A percentile compares a stretch with the other conserved stretches of the same genome.
These are phyloP conservation scores for Pogonognathellus flavescens DNA, from an alignment of 1,140 invertebrate species.

Conservation along the genomic window DNA sequence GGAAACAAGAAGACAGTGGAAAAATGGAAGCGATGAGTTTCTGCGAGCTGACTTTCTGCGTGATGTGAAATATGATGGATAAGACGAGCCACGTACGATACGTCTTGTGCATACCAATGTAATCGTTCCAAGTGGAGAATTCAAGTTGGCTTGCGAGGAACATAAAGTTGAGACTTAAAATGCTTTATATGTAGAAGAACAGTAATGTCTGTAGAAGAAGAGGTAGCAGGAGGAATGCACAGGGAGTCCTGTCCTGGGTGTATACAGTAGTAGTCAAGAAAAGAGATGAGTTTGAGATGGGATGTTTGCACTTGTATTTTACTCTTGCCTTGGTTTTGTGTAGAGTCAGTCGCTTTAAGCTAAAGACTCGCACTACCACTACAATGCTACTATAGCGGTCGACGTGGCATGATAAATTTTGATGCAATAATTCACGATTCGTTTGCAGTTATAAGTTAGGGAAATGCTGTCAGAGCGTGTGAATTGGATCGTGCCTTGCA, in stretches of 20 bases:
- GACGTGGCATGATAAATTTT: slow-evolving; percentile 52
- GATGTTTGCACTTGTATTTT: no score
- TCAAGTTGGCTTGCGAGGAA: not conserved
- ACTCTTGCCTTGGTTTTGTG: no score
- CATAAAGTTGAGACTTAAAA: no score
- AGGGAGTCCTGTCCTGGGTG: no score
- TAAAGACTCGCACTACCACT: slow-evolving; percentile 12
- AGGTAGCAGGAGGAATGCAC: no score
- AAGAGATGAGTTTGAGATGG: no score
- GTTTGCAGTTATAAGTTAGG: slow-evolving; percentile 50
- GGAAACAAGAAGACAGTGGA: slow-evolving; percentile 43
- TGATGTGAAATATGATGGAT: slow-evolving; percentile 50
- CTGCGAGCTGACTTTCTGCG: slow-evolving; percentile 39
- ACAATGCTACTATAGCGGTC: slow-evolving; percentile 12
- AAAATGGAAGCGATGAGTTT: slow-evolving; percentile 39
- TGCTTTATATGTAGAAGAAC: no score
- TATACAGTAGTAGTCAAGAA: no score
- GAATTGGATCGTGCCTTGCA: slow-evolving; percentile 51
- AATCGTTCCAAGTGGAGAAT: slow-evolving; percentile 30
- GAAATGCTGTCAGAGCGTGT: slow-evolving; percentile 51
- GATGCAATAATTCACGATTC: slow-evolving; percentile 56
- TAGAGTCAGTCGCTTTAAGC: slow-evolving; percentile 9
- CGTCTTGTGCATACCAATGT: slow-evolving; percentile 35
- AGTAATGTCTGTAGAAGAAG: no score
- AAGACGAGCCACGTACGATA: slow-evolving; percentile 10